A percentile compares a stretch with the other conserved stretches of the same genome.
These are phyloP conservation scores for Anthopleura sola DNA, from an alignment of 64 coral and sea anemone genomes.

Conservation along the genomic window DNA sequence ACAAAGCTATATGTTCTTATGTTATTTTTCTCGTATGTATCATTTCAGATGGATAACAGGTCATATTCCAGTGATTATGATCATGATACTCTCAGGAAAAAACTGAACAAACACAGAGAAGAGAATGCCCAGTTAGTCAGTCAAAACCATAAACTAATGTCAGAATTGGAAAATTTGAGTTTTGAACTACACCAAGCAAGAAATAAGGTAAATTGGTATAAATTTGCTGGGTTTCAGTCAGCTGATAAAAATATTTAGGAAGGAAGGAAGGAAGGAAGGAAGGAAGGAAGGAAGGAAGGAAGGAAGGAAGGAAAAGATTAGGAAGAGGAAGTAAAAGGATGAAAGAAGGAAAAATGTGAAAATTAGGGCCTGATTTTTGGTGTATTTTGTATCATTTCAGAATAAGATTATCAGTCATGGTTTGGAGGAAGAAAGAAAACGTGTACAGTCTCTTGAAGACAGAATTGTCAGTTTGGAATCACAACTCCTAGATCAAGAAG, in stretches of 20 bases:
- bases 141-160: slow-evolving; percentile 98
- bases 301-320: too few relatives aligned
- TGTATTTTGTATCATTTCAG: slow-evolving; percentile 26
- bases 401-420: slow-evolving; percentile 74
- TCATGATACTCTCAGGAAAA: slow-evolving; percentile 81
- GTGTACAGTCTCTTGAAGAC: slow-evolving; percentile 77
- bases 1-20: too few relatives aligned
- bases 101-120: slow-evolving; percentile 72
- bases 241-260: too few relatives aligned
- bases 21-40: neutral
- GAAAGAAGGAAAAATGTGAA: too few relatives aligned
- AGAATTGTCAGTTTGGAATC: slow-evolving; percentile 86
- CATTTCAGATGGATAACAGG: slow-evolving; percentile 57
- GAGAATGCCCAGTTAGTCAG: slow-evolving; percentile 94
- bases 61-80: slow-evolving; percentile 90
- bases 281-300: too few relatives aligned
- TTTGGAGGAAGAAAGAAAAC: slow-evolving; percentile 72
- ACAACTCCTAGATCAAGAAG: slow-evolving; percentile 76
- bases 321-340: too few relatives aligned
- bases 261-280: too few relatives aligned
- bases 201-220: slow-evolving; percentile 65
- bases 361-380: neutral
- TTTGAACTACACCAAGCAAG: slow-evolving; percentile 92
- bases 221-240: too few relatives aligned
- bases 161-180: slow-evolving; percentile 94